These are phyloP conservation scores for Synergus gifuensis DNA, from an alignment of 2,888 invertebrate genomes.

Conservation along the genomic window DNA sequence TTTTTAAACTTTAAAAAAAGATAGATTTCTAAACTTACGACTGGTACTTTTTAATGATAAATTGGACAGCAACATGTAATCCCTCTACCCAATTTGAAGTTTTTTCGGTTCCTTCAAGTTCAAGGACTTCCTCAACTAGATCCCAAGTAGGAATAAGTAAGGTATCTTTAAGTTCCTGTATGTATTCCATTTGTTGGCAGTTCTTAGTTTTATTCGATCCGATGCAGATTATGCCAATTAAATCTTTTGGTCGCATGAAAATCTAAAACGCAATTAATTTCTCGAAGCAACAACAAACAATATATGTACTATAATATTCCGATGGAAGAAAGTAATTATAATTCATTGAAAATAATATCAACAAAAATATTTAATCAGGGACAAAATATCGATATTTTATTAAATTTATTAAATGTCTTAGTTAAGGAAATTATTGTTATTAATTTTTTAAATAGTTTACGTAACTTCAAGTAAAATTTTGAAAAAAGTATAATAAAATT, in stretches of 20 bases:
- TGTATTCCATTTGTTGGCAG: slow-evolving; percentile 49
- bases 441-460: too few relatives aligned
- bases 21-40: slow-evolving; percentile 51
- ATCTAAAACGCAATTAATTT: slow-evolving; percentile 55
- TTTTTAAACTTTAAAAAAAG: slow-evolving; percentile 39
- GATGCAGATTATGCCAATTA: slow-evolving; percentile 61
- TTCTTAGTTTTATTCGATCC: slow-evolving; percentile 59
- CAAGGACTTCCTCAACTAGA: slow-evolving; percentile 54
- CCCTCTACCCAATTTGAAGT: slow-evolving; percentile 62
- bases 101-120: slow-evolving; percentile 50
- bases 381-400: too few relatives aligned
- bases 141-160: slow-evolving; percentile 60
- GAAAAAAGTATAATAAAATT: slow-evolving; percentile 24
- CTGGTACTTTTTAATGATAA: slow-evolving; percentile 47
- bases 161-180: slow-evolving; percentile 53
- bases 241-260: slow-evolving; percentile 63
- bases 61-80: slow-evolving; percentile 56
- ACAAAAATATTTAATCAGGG: background rate
- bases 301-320: background rate
- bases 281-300: background rate
- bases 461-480: background rate
- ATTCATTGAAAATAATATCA: background rate
- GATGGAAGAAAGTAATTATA: too few relatives aligned
- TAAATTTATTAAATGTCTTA: too few relatives aligned
- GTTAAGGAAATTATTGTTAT: too few relatives aligned